Percentiles rank a stretch among this genome's conserved stretches.
Evolutionary conservation across 1,140 invertebrate species (phyloP).

Genomic region (Heliconius himera): DNA sequence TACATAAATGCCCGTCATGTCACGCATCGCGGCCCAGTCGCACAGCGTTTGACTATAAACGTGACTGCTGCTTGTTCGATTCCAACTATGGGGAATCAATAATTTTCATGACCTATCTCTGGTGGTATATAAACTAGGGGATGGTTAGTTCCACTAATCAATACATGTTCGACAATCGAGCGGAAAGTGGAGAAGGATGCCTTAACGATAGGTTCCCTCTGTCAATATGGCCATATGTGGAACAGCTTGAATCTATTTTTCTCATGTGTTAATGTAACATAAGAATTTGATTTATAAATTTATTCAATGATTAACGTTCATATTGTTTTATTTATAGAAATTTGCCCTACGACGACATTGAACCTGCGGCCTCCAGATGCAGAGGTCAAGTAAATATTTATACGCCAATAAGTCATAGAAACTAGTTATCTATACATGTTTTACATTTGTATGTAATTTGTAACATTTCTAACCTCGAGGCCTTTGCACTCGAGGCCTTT

Average conservation of each 20-base stretch:
- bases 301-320: too few relatives aligned
- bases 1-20: too few relatives aligned
- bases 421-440: neutral
- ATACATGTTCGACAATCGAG: neutral
- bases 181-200: neutral
- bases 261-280: neutral
- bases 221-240: neutral
- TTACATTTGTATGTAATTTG: neutral
- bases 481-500: too few relatives aligned
- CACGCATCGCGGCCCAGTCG: too few relatives aligned
- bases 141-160: neutral
- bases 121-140: neutral
- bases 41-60: too few relatives aligned
- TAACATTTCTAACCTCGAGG: neutral
- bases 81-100: too few relatives aligned
- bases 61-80: too few relatives aligned
- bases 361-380: neutral
- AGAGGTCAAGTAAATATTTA: constrained; percentile 9
- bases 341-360: constrained; percentile 9
- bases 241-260: too few relatives aligned
- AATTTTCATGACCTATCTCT: neutral
- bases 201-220: neutral
- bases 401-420: neutral
- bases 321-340: neutral
- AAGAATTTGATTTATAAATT: too few relatives aligned